Base-by-base conservation (phyloP, 2,113 vertebrate species). In the Phycodurus eques region DNA sequence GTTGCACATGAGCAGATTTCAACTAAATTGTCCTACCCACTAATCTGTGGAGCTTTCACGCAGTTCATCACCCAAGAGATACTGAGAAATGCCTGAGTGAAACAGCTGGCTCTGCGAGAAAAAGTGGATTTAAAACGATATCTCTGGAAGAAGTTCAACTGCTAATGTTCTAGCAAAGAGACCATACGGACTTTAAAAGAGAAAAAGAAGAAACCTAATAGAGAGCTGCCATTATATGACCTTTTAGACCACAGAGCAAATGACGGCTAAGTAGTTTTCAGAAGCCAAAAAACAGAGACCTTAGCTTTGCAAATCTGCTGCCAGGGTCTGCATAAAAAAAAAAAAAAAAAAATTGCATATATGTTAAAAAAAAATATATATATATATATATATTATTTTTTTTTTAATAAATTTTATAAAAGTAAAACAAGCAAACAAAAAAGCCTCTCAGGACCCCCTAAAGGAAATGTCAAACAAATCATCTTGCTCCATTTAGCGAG, bases 141-240 rank as follows among this genome's bases (percentile, higher is more conserved):
- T 67, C 60, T 74, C 53, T 66, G 68, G 60, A 75, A 63, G 9
- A 31, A 70, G 57, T 78, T 82, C 22, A 79, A 74, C 74, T 63
- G 42, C 75, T 86, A 79, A 84, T 83, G 81, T 83, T 81, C 57
- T 65, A 73, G 76, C 73, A 79, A 71, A 89, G 73, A 86, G 77
- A 73, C 76, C 73, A 77, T 75, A 2, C 71, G 43, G 74, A 73
- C 71, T 74, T 71, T 13, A 43, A 68, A 77, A 77, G 27, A 67
- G 67, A 57, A 76, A 72, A 20, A 22, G 49, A 64, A 63, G 72
- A 74, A 80, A 57, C 56, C 51, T 68, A 73, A 81, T 39, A 42
- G 17, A 74, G 59, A 54, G 70, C 65, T 71, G 75, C 35, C 35
- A 5, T 82, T 79, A 76, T 66, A 74, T 80, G 72, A 72, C 73